A percentile compares a stretch with the other conserved stretches of the same genome.
These are phyloP conservation scores for Dicyrtoma fusca DNA, from an alignment of 2,888 invertebrate genomes.

Conservation along the genomic window DNA sequence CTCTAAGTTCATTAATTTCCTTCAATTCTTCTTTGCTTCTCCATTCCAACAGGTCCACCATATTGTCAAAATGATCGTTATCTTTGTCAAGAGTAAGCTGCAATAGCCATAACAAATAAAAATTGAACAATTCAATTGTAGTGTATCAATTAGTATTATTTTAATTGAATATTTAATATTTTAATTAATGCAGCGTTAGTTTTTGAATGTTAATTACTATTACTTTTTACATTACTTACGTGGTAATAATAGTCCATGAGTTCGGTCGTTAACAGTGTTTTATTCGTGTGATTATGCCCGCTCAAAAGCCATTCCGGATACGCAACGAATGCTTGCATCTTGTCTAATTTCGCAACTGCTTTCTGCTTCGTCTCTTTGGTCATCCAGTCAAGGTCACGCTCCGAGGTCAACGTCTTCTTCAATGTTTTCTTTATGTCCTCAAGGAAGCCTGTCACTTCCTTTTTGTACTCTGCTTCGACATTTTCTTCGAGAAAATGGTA, in stretches of 20 bases:
- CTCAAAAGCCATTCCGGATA: slow-evolving; percentile 46
- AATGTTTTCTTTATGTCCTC: slow-evolving; percentile 35
- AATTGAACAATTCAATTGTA: not conserved
- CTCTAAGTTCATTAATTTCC: not conserved
- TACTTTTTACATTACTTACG: too few species aligned
- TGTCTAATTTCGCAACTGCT: slow-evolving; percentile 38
- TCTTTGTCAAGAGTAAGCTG: slow-evolving; percentile 29
- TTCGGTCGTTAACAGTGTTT: slow-evolving; percentile 14
- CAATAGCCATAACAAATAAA: not conserved
- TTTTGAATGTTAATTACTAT: too few species aligned
- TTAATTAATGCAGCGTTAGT: too few species aligned
- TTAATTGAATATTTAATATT: too few species aligned
- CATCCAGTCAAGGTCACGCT: slow-evolving; percentile 42
- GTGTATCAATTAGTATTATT: too few species aligned
- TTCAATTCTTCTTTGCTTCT: slow-evolving; percentile 17
- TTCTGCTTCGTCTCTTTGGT: slow-evolving; percentile 27
- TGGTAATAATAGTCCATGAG: slow-evolving; percentile 33
- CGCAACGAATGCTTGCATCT: slow-evolving; percentile 35
- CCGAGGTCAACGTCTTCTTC: slow-evolving; percentile 16
- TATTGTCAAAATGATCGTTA: slow-evolving; percentile 46
- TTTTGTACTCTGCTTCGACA: slow-evolving; percentile 59
- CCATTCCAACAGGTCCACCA: slow-evolving; percentile 44
- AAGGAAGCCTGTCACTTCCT: slow-evolving; percentile 57
- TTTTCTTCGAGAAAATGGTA: slow-evolving; percentile 60
- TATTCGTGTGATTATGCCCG: not conserved